phyloP scores from a whole-genome alignment of 2,797 vertebrate genomes.

The Philypnodon macrostomus region DNA sequence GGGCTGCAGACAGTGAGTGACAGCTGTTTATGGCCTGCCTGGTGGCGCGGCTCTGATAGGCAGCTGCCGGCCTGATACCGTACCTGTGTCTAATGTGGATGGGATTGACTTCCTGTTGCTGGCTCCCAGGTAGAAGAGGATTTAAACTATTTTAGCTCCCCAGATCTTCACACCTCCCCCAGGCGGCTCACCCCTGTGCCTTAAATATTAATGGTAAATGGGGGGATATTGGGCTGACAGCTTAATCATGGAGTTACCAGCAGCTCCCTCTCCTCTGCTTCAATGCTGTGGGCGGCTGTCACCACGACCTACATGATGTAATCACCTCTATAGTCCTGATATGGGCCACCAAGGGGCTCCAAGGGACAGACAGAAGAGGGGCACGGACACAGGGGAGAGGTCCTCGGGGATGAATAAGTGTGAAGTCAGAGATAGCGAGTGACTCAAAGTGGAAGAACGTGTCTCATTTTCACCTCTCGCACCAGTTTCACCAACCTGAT shows the following conservation, averaged over 20 bases:
- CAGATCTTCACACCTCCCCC: conserved; percentile 71
- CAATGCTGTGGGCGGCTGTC: conserved; percentile 71
- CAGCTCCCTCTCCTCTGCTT: conserved; percentile 48
- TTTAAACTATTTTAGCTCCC: conserved; percentile 73
- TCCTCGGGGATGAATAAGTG: conserved; percentile 35
- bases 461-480: conserved; percentile 5
- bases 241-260: conserved; percentile 74
- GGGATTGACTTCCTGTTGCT: conserved; percentile 65
- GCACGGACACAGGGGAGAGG: conserved; percentile 14
- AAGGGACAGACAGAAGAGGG: conserved; percentile 40
- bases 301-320: conserved; percentile 77
- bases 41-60: conserved; percentile 44
- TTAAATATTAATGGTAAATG: conserved; percentile 78
- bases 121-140: conserved; percentile 60
- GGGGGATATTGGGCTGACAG: conserved; percentile 69
- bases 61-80: conserved; percentile 58
- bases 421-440: neutral
- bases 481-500: neutral
- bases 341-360: conserved; percentile 56
- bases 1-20: conserved; percentile 35
- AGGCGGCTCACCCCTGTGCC: conserved; percentile 68
- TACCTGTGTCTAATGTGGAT: conserved; percentile 70
- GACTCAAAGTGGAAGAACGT: conserved; percentile 7
- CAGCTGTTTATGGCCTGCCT: conserved; percentile 39
- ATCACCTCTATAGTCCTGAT: conserved; percentile 73